These are phyloP conservation scores for Mimumesa dahlbomi DNA, from an alignment of 2,888 invertebrate species.

Conservation along the genomic window DNA sequence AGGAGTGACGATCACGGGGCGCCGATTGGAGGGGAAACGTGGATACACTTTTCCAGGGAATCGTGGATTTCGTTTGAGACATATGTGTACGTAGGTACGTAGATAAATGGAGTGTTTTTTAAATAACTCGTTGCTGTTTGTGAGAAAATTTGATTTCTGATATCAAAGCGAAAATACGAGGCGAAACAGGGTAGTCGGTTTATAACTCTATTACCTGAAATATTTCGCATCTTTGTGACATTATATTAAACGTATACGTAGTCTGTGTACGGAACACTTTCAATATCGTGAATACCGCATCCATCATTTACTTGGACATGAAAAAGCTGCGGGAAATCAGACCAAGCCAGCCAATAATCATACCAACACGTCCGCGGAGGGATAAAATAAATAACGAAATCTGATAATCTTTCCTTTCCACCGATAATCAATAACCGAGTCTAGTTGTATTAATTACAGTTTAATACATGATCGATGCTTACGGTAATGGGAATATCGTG, in stretches of 20 bases:
- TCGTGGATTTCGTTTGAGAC: no score
- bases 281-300: no score
- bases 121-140: not conserved
- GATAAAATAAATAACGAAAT: slow-evolving; percentile 20
- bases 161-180: no score
- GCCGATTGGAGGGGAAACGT: not conserved
- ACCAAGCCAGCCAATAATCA: slow-evolving; percentile 17
- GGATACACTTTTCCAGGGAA: not conserved
- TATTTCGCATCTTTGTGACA: no score
- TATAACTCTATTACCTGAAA: no score
- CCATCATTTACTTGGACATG: slow-evolving; percentile 1
- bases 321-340: slow-evolving; percentile 5
- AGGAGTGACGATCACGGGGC: not conserved
- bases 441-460: slow-evolving; percentile 45
- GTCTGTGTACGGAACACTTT: no score
- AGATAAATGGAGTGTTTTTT: not conserved
- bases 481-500: no score
- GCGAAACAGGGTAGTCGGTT: no score
- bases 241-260: no score
- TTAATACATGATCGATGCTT: slow-evolving; percentile 26
- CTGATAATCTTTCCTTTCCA: slow-evolving; percentile 10
- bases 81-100: no score
- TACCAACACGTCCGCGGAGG: not conserved
- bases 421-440: slow-evolving; percentile 44
- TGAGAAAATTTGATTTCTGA: not conserved